These are phyloP conservation scores for Chrosomus eos DNA, from an alignment of 2,797 vertebrate genomes.

Conservation along the genomic window DNA sequence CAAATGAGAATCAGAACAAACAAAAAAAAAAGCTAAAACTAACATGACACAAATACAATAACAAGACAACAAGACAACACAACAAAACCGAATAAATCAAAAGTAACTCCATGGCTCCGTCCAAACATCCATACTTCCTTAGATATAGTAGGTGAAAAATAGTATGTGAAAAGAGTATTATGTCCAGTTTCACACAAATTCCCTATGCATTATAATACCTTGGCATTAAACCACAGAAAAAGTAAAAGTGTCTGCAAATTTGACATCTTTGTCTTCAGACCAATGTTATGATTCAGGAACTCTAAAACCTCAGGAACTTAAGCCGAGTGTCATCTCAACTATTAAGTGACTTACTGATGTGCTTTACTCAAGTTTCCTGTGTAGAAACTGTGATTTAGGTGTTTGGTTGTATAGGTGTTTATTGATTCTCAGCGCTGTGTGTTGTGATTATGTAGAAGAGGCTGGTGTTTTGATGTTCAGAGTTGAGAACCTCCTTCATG, in stretches of 20 bases:
- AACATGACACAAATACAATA: background rate
- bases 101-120: background rate
- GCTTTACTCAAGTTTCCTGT: background rate
- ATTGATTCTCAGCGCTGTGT: slow-evolving; percentile 9
- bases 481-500: slow-evolving; percentile 17
- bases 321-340: background rate
- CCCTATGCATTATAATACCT: background rate
- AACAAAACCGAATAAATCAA: background rate
- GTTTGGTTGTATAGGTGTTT: slow-evolving; percentile 20
- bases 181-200: background rate
- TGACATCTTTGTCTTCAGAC: background rate
- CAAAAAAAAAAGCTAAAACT: background rate
- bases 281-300: no score
- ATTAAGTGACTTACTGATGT: slow-evolving; percentile 17
- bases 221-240: background rate
- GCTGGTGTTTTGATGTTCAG: slow-evolving; percentile 17
- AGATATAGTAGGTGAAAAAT: background rate
- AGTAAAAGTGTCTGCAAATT: background rate
- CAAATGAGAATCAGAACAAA: no score
- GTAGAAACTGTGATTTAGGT: background rate
- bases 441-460: slow-evolving; percentile 24
- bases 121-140: background rate
- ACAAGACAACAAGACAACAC: background rate
- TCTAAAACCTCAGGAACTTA: no score
- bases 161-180: background rate